Evolutionary conservation across 2,113 vertebrate species (phyloP), one percentile per base, ranked within the genome.

Genomic region (Hassar affinis): DNA sequence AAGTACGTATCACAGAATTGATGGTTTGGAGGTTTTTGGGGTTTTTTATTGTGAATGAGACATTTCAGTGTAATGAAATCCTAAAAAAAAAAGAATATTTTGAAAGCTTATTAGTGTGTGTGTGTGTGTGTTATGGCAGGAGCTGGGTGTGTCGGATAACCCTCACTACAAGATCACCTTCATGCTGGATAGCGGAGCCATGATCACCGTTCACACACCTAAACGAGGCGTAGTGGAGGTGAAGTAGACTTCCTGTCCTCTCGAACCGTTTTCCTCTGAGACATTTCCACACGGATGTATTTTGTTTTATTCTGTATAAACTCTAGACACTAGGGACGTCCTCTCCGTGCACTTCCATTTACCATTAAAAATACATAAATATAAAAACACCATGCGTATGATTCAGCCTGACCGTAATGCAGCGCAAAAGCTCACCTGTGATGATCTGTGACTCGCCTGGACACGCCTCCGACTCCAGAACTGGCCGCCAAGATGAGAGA

Each of bases 181-280:
- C 91, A 98, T 99, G 96, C 89, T 99, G 95, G 98, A 99, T 91
- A 99, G 98, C 84, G 97, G 95, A 84, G 98, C 98, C 85, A 99
- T 99, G 98, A 99, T 99, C 92, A 99, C 98, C 1, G 98, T 99
- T 20, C 97, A 99, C 89, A 99, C 97, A 3, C 97, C 97, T 6
- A 96, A 97, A 76, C 95, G 97, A 91, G 98, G 98, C 45, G 93
- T 99, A 1, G 98, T 99, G 88, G 98, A 99, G 93, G 98, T 99
- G 87, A 90, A 95, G 64, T 75, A 56, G 14, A 0, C 10, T 22
- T 9, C 20, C 20, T 51, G 49, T 12, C 49, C 49, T 51, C 49
- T 14, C 10, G 12, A 42, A 2, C 38, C 20, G 0, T 56, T 8
- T 5, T 56, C 2, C 54, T 25, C 54, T 7, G 20, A 15, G 15